phyloP scores from a whole-genome alignment of 2,888 invertebrate genomes.

The Pachliopta kotzebuea region DNA sequence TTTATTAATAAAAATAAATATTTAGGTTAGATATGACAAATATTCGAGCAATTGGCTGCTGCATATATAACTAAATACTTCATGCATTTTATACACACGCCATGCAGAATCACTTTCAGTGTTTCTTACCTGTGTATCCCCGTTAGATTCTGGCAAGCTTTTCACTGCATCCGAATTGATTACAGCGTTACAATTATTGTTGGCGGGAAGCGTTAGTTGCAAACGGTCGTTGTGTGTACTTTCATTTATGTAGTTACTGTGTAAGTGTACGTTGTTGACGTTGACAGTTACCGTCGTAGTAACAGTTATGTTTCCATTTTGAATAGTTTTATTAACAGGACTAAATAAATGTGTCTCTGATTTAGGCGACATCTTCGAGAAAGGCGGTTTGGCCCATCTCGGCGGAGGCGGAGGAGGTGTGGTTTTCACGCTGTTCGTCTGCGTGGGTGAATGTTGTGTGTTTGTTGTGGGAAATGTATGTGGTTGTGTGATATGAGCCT shows the following conservation, averaged over 20 bases:
- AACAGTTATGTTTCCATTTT: conserved; percentile 88
- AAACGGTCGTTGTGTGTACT: conserved; percentile 70
- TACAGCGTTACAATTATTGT: conserved; percentile 67
- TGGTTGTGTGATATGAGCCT: conserved; percentile 80
- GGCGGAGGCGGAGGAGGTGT: conserved; percentile 92
- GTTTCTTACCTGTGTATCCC: conserved; percentile 68
- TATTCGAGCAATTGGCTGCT: conserved; percentile 38
- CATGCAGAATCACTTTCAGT: conserved; percentile 42
- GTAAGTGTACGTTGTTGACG: conserved; percentile 82
- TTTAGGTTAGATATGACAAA: conserved; percentile 23
- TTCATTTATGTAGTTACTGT: conserved; percentile 76
- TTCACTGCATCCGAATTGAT: conserved; percentile 62
- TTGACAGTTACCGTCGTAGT: conserved; percentile 93
- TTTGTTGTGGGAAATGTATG: conserved; percentile 71
- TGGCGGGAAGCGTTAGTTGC: conserved; percentile 77
- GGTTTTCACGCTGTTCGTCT: conserved; percentile 58
- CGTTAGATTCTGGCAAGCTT: conserved; percentile 58
- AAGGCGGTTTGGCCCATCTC: conserved; percentile 90
- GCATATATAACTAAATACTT: conserved; percentile 33
- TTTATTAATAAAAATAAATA: conserved; percentile 29
- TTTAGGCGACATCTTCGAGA: conserved; percentile 74
- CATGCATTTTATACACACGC: conserved; percentile 42
- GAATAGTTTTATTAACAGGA: conserved; percentile 71
- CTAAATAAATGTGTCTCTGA: conserved; percentile 64
- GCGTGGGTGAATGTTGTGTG: conserved; percentile 67